These are phyloP conservation scores for Euclidia mi DNA, from an alignment of 2,888 invertebrate genomes.

Conservation along the genomic window DNA sequence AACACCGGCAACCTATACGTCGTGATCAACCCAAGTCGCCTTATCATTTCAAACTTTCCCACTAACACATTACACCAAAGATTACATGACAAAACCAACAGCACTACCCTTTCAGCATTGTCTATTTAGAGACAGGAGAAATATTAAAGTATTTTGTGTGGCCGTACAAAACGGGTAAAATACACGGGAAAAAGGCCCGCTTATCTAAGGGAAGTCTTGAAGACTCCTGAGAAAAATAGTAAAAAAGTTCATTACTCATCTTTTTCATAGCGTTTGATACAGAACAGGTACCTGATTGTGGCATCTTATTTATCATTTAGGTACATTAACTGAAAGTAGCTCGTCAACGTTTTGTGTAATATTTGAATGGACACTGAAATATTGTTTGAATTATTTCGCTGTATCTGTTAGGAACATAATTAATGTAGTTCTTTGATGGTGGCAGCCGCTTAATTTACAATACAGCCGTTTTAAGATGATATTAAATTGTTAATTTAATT, in stretches of 20 bases:
- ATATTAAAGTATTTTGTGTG: slow-evolving; percentile 18
- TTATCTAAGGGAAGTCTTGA: slow-evolving; percentile 40
- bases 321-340: slow-evolving; percentile 1
- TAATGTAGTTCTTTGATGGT: not conserved
- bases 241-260: slow-evolving; percentile 64
- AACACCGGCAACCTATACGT: no score
- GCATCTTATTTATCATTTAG: slow-evolving; percentile 58
- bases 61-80: no score
- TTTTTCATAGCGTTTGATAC: slow-evolving; percentile 52
- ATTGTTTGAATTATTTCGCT: not conserved
- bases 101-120: not conserved
- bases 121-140: slow-evolving; percentile 26
- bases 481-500: no score
- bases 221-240: slow-evolving; percentile 56
- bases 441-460: no score
- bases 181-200: slow-evolving; percentile 17
- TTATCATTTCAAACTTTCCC: no score
- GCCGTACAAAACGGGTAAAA: slow-evolving; percentile 23
- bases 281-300: slow-evolving; percentile 63
- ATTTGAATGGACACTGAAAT: slow-evolving; percentile 3
- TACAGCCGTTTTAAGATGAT: no score
- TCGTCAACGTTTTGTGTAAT: slow-evolving; percentile 1
- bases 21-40: no score
- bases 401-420: not conserved
- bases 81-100: no score